Conservation (phyloP, 2,888 invertebrate genomes). For the Monoplex corrugatus region DNA sequence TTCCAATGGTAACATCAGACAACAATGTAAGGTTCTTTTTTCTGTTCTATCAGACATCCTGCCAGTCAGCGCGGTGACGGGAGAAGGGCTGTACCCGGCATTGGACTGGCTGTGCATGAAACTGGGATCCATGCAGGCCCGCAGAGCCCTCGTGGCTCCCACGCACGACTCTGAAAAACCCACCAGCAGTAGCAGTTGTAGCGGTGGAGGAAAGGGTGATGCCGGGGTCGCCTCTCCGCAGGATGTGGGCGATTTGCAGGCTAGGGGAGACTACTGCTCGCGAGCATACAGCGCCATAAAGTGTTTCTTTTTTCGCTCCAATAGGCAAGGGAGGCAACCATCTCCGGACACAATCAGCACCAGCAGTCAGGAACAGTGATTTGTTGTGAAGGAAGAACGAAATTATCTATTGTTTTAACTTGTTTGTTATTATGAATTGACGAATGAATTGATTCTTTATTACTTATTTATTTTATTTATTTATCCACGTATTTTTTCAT, state of each 20-base stretch:
- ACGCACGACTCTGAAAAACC: not conserved
- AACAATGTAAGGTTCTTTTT: no score
- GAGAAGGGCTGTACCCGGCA: conserved; percentile 72
- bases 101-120: conserved; percentile 75
- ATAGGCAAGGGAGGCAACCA: conserved; percentile 55
- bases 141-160: not conserved
- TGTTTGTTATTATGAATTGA: no score
- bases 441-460: no score
- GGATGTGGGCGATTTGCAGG: conserved; percentile 53
- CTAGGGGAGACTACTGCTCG: conserved; percentile 69
- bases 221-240: conserved; percentile 40
- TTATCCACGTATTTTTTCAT: no score
- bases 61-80: conserved; percentile 72
- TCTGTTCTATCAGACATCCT: conserved; percentile 74
- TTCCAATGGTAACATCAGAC: no score
- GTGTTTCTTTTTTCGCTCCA: conserved; percentile 73
- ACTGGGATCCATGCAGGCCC: conserved; percentile 67
- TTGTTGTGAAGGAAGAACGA: not conserved
- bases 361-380: conserved; percentile 51
- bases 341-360: conserved; percentile 56
- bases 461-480: no score
- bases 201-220: not conserved
- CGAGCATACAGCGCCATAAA: conserved; percentile 75
- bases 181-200: no score
- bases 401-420: not conserved